Base-by-base conservation (phyloP, 2,113 vertebrate genomes). In the Plectropomus leopardus region DNA sequence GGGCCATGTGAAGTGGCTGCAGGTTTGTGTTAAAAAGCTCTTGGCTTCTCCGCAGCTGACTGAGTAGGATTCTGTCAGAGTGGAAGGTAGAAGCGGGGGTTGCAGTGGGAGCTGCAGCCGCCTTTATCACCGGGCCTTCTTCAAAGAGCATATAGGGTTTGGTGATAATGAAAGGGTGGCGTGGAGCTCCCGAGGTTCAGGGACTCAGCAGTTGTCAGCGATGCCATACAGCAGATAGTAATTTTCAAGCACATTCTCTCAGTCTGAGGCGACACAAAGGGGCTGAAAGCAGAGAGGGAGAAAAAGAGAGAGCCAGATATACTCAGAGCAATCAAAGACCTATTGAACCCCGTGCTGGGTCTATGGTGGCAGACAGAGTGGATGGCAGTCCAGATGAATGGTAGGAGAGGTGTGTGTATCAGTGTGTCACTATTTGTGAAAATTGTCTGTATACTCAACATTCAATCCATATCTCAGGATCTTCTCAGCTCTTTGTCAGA, bases 1-100 rank as follows among this genome's bases (percentile, higher is more conserved):
- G 65, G 77, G 54, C 17, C 51, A 78, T 91, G 89, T 92, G 90
- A 92, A 88, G 89, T 82, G 50, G 60, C 78, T 71, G 54, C 45
- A 77, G 80, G 73, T 86, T 86, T 23, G 6, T 76, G 72, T 85
- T 85, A 71, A 76, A 80, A 72, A 88, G 83, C 69, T 70, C 9
- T 36, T 10, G 6, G 44, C 79, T 57, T 53, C 79, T 65, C 42
- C 0, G 17, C 0, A 1, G 36, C 76, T 82, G 89, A 91, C 79
- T 86, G 82, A 84, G 61, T 77, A 53, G 55, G 84, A 59, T 68
- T 82, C 40, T 81, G 61, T 85, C 40, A 15, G 61, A 58, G 36
- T 42, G 61, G 74, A 42, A 70, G 80, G 60, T 42, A 63, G 67
- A 53, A 71, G 58, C 6, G 2, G 61, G 65, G 63, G 73, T 73